Conservation (phyloP, 2,888 invertebrate species). For the Eupithecia centaureata region DNA sequence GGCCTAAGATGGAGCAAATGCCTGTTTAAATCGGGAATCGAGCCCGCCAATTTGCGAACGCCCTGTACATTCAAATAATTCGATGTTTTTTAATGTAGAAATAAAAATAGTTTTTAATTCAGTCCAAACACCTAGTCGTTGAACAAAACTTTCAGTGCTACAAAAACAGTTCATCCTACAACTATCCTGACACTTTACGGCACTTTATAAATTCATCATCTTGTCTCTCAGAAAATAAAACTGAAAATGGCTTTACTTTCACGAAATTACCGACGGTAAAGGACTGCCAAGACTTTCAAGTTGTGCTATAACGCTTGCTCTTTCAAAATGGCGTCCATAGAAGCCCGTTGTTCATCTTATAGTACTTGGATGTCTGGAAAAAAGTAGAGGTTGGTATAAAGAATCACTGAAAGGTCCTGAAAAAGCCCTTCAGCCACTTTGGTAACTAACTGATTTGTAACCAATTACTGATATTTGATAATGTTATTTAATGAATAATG, state of each 20-base stretch:
- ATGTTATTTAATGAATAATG: no score
- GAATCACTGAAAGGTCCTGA: background rate
- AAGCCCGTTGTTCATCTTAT: background rate
- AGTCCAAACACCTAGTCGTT: background rate
- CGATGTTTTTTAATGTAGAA: no score
- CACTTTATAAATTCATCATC: slow-evolving; percentile 20
- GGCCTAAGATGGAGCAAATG: no score
- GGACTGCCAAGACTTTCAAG: background rate
- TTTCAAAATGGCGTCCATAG: background rate
- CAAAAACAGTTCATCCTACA: slow-evolving; percentile 8
- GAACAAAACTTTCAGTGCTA: background rate
- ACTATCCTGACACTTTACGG: background rate
- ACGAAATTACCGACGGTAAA: slow-evolving; percentile 30
- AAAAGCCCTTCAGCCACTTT: no score
- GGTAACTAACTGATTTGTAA: no score
- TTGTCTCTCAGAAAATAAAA: slow-evolving; percentile 35
- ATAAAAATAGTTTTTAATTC: background rate
- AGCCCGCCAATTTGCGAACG: no score
- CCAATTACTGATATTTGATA: no score
- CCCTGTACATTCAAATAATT: no score
- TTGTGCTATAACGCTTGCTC: background rate
- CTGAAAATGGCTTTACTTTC: slow-evolving; percentile 30
- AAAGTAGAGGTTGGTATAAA: background rate
- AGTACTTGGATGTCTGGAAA: background rate
- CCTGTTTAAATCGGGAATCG: no score